Conservation (phyloP, 2,888 invertebrate species). For the Ophraella communa region DNA sequence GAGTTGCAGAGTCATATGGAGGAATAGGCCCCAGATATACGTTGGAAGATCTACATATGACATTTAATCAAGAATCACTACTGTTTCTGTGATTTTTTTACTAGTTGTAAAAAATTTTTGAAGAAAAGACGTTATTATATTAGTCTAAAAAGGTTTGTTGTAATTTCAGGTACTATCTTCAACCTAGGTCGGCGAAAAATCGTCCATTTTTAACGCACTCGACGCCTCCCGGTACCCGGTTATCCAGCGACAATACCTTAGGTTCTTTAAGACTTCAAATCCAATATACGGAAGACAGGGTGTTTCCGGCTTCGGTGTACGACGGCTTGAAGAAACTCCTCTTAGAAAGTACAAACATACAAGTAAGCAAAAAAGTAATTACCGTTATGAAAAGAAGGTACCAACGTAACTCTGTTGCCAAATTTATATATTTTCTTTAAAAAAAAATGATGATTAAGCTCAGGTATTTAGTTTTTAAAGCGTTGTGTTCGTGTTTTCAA, state of each 20-base stretch:
- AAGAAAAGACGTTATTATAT: neutral
- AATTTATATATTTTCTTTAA: too few relatives aligned
- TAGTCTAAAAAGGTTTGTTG: neutral
- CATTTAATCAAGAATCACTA: too few relatives aligned
- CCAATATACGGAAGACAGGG: slow-evolving; percentile 88
- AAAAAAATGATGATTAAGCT: too few relatives aligned
- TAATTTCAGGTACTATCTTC: slow-evolving; percentile 75
- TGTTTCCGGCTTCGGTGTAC: slow-evolving; percentile 84
- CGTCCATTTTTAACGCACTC: slow-evolving; percentile 68
- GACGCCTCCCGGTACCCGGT: slow-evolving; percentile 76
- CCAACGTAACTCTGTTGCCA: too few relatives aligned
- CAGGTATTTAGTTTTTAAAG: too few relatives aligned
- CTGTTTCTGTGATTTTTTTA: too few relatives aligned
- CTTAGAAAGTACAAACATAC: slow-evolving; percentile 72
- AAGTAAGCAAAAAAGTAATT: slow-evolving; percentile 58
- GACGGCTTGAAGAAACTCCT: slow-evolving; percentile 78
- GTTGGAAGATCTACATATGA: too few relatives aligned
- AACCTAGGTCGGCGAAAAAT: slow-evolving; percentile 72
- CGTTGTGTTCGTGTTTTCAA: too few relatives aligned
- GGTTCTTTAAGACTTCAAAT: slow-evolving; percentile 86
- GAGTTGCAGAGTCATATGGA: too few relatives aligned
- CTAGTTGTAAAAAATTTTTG: too few relatives aligned
- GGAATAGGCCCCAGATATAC: too few relatives aligned
- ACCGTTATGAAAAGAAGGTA: slow-evolving; percentile 13
- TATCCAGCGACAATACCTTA: slow-evolving; percentile 71